Base-by-base conservation (phyloP, 2,888 invertebrate genomes). In the Lottia gigantea region DNA sequence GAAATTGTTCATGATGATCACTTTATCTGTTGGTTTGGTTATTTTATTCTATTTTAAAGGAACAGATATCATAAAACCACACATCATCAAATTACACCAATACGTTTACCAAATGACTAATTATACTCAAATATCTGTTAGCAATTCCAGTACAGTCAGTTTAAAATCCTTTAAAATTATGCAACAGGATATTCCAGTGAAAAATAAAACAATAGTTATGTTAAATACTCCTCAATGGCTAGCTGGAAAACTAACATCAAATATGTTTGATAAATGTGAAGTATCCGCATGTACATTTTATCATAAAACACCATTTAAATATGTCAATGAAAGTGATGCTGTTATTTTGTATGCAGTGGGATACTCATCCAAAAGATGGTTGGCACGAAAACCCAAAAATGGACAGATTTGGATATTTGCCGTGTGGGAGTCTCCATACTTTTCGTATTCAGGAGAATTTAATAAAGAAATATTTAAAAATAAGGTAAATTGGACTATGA, bases 401-500 rank as follows among this genome's bases (percentile, higher is more conserved):
- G 55, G 23, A 11, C 55, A 55, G 23, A 55, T 55, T 23, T 55
- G 55, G 55, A 23, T 55, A 55, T 19, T 55, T 19, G 19, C 55
- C 7, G 55, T 3, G 0, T 55, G 55, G 55, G 55, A 55, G 19
- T 55, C 19, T 55, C 55, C 55, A 23, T 19, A n/a, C 23, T 23
- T 19, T 23, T 12, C 55, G 11, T 11, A 12, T 23, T 23, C 19
- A 23, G 4, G 19, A 2, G 23, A 23, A 11, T 55, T 19, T 19
- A 23, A 19, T 23, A 55, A 55, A 19, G 19, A 8, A 23, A 14
- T 19, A 0, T 55, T 11, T 19, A 55, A 55, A 14, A 14, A 55
- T 14, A 12, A 55, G 14, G 19, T 55, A 55, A 80, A 80, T 70
- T 71, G 72, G 73, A 75, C 79, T 12, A 74, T 75, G 74, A 77